phyloP scores from a whole-genome alignment of 2,797 vertebrate species.

The Cirrhinus molitorella region DNA sequence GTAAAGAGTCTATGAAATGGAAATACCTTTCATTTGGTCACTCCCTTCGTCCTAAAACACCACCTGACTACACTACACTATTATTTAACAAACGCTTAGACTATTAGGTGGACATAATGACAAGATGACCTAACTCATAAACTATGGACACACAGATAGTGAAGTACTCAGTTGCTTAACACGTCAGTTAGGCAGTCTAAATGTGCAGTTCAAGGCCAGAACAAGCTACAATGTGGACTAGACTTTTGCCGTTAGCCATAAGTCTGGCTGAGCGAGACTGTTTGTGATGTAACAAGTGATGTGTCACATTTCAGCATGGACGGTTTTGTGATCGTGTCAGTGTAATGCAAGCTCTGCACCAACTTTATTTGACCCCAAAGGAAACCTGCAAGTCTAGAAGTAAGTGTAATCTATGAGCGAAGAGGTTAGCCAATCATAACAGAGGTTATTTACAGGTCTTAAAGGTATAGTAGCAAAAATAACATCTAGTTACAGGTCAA shows the following conservation, averaged over 20 bases:
- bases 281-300: slow-evolving; percentile 13
- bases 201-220: not conserved
- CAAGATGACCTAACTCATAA: slow-evolving; percentile 11
- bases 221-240: slow-evolving; percentile 3
- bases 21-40: slow-evolving; percentile 6
- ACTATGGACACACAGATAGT: not conserved
- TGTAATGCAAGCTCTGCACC: not conserved
- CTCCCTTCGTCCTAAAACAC: not conserved
- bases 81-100: not conserved
- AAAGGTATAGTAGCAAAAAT: not conserved
- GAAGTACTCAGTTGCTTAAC: not conserved
- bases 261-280: slow-evolving; percentile 11
- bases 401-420: not conserved
- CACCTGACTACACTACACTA: not conserved
- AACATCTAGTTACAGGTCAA: not conserved
- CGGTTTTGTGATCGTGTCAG: not conserved
- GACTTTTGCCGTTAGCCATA: slow-evolving; percentile 10
- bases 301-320: slow-evolving; percentile 7
- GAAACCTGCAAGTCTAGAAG: slow-evolving; percentile 7
- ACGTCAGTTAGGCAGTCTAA: not conserved
- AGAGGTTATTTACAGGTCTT: not conserved
- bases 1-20: not conserved
- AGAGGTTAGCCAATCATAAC: slow-evolving; percentile 8
- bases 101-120: slow-evolving; percentile 5
- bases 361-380: slow-evolving; percentile 6